Evolutionary conservation across 2,113 vertebrate species (phyloP), one percentile per base, ranked within the genome.

Genomic region (Ameiurus melas): DNA sequence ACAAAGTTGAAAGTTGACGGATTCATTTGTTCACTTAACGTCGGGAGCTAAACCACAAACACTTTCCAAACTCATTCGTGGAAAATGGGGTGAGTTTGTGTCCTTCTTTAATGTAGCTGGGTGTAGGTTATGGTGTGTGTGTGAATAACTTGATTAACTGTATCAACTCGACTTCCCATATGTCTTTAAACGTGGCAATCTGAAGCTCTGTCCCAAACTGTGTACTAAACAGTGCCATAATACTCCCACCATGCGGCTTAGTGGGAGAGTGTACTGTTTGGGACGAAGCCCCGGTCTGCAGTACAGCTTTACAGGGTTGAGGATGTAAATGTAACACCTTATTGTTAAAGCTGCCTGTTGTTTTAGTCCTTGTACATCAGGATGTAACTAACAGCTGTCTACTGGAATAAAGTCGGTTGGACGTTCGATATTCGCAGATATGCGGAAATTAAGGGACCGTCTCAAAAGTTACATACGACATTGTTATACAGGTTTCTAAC

Each of bases 81-180:
- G 58, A 68, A 87, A 87, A 90, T 90, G 90, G 90, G 90, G 90
- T 90, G 66, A 90, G 90, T 90, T 78, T 39, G 13, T 83, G n/a
- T 36, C 78, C 6, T 25, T n/a, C 30, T 60, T 30, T 14, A 25
- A 22, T 84, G 39, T 51, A 19, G 22, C 39, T 66, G 13, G 25
- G 8, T 22, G 60, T 53, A 16, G 43, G 43, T 43, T 43, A 43
- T 5, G 43, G 0, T 47, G 43, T 47, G 5, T 7, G 43, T 47
- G 5, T 47, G n/a, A n/a, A n/a, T n/a, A n/a, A n/a, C n/a, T 5
- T 30, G 6, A 22, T 43, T 3, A 55, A 79, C 14, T 75, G 53
- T 9, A 55, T 19, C 2, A 79, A 13, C 14, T 53, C 77, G 75
- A 53, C 27, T 30, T 9, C 16, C 2, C 79, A 10, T 22, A 17